Evolutionary conservation across 2,113 vertebrate species (phyloP), one percentile per base, ranked within the genome.

Genomic region (Anhinga anhinga): DNA sequence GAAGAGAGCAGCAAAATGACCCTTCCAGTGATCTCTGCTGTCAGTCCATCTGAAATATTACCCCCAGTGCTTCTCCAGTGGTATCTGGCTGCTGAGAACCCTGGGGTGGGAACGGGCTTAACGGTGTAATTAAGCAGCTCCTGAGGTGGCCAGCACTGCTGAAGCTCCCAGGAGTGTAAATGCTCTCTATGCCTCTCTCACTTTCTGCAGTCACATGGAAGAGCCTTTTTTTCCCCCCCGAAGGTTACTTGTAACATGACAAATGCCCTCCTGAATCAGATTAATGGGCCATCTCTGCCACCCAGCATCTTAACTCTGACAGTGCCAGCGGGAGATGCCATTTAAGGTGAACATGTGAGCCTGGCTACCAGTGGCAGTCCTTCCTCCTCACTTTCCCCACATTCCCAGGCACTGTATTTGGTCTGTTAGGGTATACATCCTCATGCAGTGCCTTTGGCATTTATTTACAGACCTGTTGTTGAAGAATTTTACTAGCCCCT

Each of bases 81-180:
- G 47, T 53, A 45, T 14, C 49, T 66, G 76, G 63, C 81, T 65
- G 63, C 72, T n/a, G 32, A 69, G 23, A n/a, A 11, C 40, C n/a
- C 30, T 2, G 0, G 0, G 10, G 13, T 7, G 59, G 3, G 5
- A 70, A 36, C 14, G 20, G 45, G n/a, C 8, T 74, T 82, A 49
- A 36, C 3, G 1, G 34, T 26, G 7, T 47, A 55, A 80, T 86
- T 38, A 91, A 55, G 53, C 89, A 88, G 44, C 22, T 93, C 44
- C 53, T 45, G 62, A 67, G 44, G 58, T 52, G 49, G 52, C 56
- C 86, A 34, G 70, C 29, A 15, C 27, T 70, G 61, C 36, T 7
- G 1, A 26, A 85, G 30, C 40, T 86, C 84, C 58, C 38, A 25
- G 34, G 53, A 59, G 15, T 18, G 22, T 23, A 50, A 80, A 42